phyloP scores from a whole-genome alignment of 2,888 invertebrate genomes.

The Phlogophora meticulosa region DNA sequence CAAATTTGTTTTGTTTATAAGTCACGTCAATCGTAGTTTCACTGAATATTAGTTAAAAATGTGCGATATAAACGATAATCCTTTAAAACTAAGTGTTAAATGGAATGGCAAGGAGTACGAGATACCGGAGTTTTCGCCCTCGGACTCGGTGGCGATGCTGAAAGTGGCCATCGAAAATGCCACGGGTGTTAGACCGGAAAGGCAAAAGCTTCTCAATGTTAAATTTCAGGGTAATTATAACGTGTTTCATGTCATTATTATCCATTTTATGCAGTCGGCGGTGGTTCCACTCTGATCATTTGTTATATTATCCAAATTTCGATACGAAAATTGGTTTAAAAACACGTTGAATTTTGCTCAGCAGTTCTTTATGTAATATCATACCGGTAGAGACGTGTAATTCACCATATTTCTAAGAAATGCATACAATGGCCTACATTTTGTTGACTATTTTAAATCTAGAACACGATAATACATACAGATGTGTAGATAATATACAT shows the following conservation, averaged over 20 bases:
- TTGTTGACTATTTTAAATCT: slow-evolving; percentile 22
- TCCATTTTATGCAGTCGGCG: not conserved
- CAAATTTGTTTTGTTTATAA: slow-evolving; percentile 83
- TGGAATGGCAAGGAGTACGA: slow-evolving; percentile 98
- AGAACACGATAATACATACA: slow-evolving; percentile 13
- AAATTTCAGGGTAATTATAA: slow-evolving; percentile 95
- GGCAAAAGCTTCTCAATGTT: slow-evolving; percentile 98
- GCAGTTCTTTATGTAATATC: slow-evolving; percentile 56
- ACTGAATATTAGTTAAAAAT: slow-evolving; percentile 75
- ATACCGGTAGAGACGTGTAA: slow-evolving; percentile 46
- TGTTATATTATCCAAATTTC: not conserved
- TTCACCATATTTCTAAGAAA: slow-evolving; percentile 41
- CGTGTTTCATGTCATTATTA: slow-evolving; percentile 25
- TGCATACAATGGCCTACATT: slow-evolving; percentile 45
- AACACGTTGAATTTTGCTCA: not conserved
- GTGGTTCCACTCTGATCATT: not conserved
- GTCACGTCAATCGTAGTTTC: slow-evolving; percentile 75
- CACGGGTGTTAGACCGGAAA: slow-evolving; percentile 97
- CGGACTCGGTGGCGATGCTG: slow-evolving; percentile 95
- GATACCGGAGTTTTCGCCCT: slow-evolving; percentile 94
- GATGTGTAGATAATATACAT: not conserved
- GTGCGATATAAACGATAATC: slow-evolving; percentile 88
- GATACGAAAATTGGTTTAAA: not conserved
- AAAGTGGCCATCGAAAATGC: slow-evolving; percentile 96
- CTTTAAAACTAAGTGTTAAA: slow-evolving; percentile 94